A percentile compares a stretch with the other conserved stretches of the same genome.
phyloP scores from a whole-genome alignment of 2,113 vertebrate genomes.

The Callocephalon fimbriatum region DNA sequence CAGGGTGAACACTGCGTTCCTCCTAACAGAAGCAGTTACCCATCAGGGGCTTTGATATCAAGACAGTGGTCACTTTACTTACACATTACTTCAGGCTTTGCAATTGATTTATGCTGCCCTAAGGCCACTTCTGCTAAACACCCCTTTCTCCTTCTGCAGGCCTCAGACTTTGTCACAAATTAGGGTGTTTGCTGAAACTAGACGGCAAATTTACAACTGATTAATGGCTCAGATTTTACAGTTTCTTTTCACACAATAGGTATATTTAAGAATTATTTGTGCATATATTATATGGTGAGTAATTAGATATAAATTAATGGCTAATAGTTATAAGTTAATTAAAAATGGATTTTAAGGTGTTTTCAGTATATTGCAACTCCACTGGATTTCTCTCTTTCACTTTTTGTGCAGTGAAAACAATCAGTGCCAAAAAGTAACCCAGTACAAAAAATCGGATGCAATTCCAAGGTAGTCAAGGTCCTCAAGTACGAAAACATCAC shows the following conservation, averaged over 20 bases:
- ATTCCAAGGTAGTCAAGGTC: conserved; percentile 11
- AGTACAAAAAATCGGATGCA: background rate
- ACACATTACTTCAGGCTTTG: background rate
- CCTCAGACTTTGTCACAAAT: background rate
- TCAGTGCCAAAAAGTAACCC: conserved; percentile 23
- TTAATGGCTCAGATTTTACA: background rate
- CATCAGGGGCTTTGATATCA: background rate
- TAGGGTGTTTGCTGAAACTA: background rate
- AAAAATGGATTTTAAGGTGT: background rate
- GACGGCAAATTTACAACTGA: background rate
- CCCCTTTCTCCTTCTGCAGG: background rate
- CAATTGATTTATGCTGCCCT: background rate
- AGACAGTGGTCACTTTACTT: background rate
- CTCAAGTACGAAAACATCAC: conserved; percentile 38
- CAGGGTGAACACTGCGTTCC: background rate
- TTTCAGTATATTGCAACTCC: conserved; percentile 6
- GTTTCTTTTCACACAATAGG: background rate
- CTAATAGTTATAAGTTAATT: background rate
- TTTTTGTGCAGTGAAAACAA: background rate
- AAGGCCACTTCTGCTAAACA: background rate
- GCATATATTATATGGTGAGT: background rate
- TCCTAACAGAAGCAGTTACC: background rate
- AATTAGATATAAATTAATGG: background rate
- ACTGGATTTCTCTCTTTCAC: background rate
- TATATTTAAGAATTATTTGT: background rate